Conservation (phyloP, 1,140 invertebrate genomes). For the Mizuhopecten yessoensis region DNA sequence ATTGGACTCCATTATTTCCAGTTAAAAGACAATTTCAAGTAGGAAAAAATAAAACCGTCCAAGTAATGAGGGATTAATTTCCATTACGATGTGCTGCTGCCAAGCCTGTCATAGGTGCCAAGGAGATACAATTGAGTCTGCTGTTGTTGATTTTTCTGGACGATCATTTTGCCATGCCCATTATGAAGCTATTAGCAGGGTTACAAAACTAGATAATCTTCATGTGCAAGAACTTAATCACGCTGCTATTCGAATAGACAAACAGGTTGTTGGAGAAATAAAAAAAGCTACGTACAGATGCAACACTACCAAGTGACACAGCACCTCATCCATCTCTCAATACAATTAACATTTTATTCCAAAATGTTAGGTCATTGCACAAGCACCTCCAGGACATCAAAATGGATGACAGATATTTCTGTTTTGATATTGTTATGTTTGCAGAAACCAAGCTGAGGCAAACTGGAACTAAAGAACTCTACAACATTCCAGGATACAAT, state of each 20-base stretch:
- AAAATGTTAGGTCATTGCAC: too few species aligned
- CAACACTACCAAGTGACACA: neutral
- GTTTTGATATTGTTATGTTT: too few species aligned
- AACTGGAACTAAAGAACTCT: too few species aligned
- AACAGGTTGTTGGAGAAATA: constrained; percentile 61
- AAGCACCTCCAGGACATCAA: too few species aligned
- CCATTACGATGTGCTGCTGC: constrained; percentile 49
- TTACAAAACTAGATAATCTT: constrained; percentile 47
- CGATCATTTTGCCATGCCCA: constrained; percentile 53
- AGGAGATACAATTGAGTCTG: constrained; percentile 56
- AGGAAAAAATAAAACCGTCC: constrained; percentile 40
- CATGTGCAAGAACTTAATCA: constrained; percentile 57
- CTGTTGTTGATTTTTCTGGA: constrained; percentile 52
- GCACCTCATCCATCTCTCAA: too few species aligned
- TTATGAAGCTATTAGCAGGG: constrained; percentile 62
- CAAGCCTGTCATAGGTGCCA: constrained; percentile 57
- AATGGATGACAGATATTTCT: too few species aligned
- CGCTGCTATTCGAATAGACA: constrained; percentile 51
- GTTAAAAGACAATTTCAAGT: constrained; percentile 55
- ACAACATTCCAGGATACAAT: too few species aligned
- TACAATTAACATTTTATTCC: too few species aligned
- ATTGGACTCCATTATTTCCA: constrained; percentile 44
- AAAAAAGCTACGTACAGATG: constrained; percentile 51
- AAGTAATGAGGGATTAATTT: constrained; percentile 51
- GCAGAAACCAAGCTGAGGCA: too few species aligned